Evolutionary conservation across 2,113 vertebrate genomes (phyloP), one percentile per base, ranked within the genome.

Genomic region (Platysteira castanea): DNA sequence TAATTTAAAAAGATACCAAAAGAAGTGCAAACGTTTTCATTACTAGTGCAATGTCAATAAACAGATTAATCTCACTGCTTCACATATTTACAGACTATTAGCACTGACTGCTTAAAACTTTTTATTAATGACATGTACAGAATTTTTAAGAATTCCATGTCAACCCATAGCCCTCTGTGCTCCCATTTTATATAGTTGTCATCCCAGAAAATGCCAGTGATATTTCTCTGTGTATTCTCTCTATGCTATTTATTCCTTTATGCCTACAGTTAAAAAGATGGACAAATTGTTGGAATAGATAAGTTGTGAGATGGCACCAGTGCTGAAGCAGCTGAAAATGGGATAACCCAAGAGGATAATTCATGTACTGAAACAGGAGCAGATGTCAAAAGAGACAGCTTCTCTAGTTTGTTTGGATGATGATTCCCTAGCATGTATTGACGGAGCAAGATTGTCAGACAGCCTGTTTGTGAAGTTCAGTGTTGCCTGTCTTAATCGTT

Each of bases 301-400:
- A 82, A 85, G 64, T 89, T 90, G 60, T 30, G 91, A 95, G 85
- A 95, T 91, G 47, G 53, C 83, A 95, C 74, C 64, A 23, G 1
- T 79, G 64, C 44, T 74, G 94, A 81, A 95, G 76, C 94, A 95
- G 93, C 86, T 96, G 95, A 97, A 93, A 96, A 94, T 37, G 73
- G 88, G 87, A 94, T 94, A 96, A 97, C 88, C 94, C 90, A 95
- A 80, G 91, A 97, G 90, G 75, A 96, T 96, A 95, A 96, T 94
- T 95, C 93, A 87, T 93, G 87, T 95, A 86, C 89, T 87, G 96
- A 96, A 97, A 92, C 52, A 95, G 88, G 95, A 97, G 91, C 96
- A 97, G 96, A 97, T 97, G 96, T 97, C 95, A 97, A 96, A 95
- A 96, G 94, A 97, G 95, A 97, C 97, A 97, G 97, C 93, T 97